phyloP scores from a whole-genome alignment of 1,140 invertebrate genomes.

The Atta texana region DNA sequence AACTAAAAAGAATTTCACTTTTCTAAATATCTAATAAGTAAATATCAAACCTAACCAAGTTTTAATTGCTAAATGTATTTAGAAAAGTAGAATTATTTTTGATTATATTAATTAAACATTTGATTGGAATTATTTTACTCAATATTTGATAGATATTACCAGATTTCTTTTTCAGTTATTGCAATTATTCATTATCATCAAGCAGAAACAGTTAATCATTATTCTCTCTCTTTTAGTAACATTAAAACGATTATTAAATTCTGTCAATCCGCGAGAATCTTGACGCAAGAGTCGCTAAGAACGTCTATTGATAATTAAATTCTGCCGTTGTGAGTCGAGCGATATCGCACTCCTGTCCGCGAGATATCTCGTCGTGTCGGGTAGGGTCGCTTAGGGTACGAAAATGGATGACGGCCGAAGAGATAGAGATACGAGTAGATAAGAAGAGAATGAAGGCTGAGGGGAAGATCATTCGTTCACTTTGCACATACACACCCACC shows the following conservation, averaged over 20 bases:
- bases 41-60: too few species aligned
- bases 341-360: background rate
- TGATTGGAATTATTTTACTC: too few species aligned
- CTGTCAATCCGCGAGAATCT: constrained; percentile 18
- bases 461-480: constrained; percentile 13
- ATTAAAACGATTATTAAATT: constrained; percentile 35
- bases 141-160: too few species aligned
- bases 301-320: constrained; percentile 47
- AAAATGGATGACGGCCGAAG: constrained; percentile 60
- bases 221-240: background rate
- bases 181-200: background rate
- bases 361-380: constrained; percentile 49
- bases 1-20: too few species aligned
- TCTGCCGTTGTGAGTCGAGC: constrained; percentile 21
- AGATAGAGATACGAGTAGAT: constrained; percentile 55
- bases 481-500: background rate
- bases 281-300: constrained; percentile 5
- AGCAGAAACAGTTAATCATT: background rate
- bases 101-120: too few species aligned
- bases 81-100: too few species aligned
- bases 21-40: too few species aligned
- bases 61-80: too few species aligned
- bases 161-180: too few species aligned
- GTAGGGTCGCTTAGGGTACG: constrained; percentile 26
- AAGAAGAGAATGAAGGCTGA: constrained; percentile 50